These are phyloP conservation scores for Chironomus striatipennis DNA, from an alignment of 1,140 invertebrate species.

Conservation along the genomic window DNA sequence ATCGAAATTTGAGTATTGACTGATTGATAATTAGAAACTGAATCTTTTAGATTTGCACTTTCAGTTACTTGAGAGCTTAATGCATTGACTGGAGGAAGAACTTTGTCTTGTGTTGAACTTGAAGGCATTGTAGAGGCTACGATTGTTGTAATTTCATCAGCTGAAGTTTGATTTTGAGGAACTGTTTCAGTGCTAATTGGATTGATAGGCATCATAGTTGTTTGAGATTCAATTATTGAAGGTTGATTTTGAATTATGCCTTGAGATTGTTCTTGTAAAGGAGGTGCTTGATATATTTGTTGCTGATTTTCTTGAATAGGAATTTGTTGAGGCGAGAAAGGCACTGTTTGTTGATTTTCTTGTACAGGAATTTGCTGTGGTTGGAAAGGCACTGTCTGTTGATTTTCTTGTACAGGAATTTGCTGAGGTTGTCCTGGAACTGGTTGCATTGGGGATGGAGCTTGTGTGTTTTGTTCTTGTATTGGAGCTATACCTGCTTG, in stretches of 20 bases:
- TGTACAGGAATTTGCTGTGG: background rate
- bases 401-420: background rate
- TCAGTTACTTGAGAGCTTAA: background rate
- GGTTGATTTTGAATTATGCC: background rate
- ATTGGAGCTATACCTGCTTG: background rate
- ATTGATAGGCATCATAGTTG: background rate
- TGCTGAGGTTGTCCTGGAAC: background rate
- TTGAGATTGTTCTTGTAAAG: background rate
- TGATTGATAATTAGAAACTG: background rate
- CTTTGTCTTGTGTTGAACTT: background rate
- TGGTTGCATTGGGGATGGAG: background rate
- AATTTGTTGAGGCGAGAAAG: background rate
- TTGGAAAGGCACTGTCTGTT: background rate
- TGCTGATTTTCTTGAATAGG: background rate
- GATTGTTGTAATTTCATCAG: background rate
- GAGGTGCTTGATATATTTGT: too few relatives aligned
- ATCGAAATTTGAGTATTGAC: background rate
- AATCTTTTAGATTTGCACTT: background rate
- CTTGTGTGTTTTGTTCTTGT: background rate
- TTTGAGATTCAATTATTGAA: background rate
- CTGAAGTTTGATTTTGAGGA: background rate
- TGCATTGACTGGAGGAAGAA: background rate
- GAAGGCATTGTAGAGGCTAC: background rate
- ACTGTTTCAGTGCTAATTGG: background rate
- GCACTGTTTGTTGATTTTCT: background rate